phyloP scores from a whole-genome alignment of 2,888 invertebrate genomes.

The Rhagonycha fulva region DNA sequence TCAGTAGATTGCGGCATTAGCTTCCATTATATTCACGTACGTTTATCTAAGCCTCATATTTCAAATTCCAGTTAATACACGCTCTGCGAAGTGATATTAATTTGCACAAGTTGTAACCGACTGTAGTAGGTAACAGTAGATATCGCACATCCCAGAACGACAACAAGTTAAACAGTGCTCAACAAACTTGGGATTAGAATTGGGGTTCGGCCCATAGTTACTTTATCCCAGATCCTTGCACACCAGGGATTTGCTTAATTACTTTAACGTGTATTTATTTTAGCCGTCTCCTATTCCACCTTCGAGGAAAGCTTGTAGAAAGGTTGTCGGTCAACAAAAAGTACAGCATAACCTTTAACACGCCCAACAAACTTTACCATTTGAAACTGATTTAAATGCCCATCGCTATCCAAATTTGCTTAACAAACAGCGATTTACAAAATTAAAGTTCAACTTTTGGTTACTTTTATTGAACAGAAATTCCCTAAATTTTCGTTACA shows the following conservation, averaged over 20 bases:
- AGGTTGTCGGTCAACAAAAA: not conserved
- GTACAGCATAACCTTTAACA: not conserved
- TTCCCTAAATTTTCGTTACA: not conserved
- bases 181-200: constrained; percentile 29
- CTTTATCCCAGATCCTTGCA: constrained; percentile 27
- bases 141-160: constrained; percentile 36
- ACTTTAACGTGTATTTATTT: constrained; percentile 38
- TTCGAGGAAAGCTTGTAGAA: not conserved
- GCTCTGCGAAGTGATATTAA: constrained; percentile 36
- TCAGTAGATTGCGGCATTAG: constrained; percentile 30
- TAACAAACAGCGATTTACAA: not conserved
- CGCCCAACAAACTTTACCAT: not conserved
- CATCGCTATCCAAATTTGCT: not conserved
- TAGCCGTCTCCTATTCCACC: constrained; percentile 10
- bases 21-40: constrained; percentile 34
- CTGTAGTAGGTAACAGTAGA: constrained; percentile 32
- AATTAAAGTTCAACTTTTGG: too few species aligned
- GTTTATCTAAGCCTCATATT: constrained; percentile 38
- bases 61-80: constrained; percentile 38
- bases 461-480: too few species aligned
- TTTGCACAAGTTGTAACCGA: constrained; percentile 32
- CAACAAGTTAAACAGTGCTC: constrained; percentile 34
- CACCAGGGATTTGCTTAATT: constrained; percentile 39
- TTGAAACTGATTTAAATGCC: not conserved
- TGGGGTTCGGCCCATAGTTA: constrained; percentile 14